Evolutionary conservation across 2,888 invertebrate genomes (phyloP).

Genomic region (Abrostola triplasia): DNA sequence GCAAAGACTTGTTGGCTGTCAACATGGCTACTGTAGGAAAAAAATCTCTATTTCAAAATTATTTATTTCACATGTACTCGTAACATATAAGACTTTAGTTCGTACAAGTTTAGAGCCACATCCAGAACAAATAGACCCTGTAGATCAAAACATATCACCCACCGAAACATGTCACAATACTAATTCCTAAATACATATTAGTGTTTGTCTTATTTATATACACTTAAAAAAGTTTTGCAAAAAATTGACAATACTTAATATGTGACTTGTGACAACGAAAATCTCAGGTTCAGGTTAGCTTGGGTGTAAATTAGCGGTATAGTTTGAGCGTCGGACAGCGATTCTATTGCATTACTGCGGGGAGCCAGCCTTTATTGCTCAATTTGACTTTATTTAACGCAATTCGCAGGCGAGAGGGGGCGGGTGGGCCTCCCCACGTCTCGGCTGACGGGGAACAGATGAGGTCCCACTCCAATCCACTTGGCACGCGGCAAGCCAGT

Average conservation of each 20-base stretch:
- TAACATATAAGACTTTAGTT: too few relatives aligned
- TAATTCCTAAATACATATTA: too few relatives aligned
- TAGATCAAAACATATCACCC: too few relatives aligned
- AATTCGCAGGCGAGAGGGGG: conserved; percentile 68
- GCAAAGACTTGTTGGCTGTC: conserved; percentile 11
- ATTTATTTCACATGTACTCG: too few relatives aligned
- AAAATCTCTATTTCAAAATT: background rate
- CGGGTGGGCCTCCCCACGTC: conserved; percentile 64
- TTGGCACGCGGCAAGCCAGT: conserved; percentile 80
- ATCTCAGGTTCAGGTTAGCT: conserved; percentile 43
- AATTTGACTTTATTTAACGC: conserved; percentile 88
- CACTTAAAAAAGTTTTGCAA: too few relatives aligned
- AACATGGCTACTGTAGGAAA: background rate
- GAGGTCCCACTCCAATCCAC: conserved; percentile 87
- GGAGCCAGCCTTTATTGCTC: conserved; percentile 87
- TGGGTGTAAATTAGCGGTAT: conserved; percentile 79
- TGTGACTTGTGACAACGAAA: conserved; percentile 26
- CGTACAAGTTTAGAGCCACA: too few relatives aligned
- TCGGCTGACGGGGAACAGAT: conserved; percentile 84
- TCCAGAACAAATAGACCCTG: too few relatives aligned
- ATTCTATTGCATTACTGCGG: conserved; percentile 84
- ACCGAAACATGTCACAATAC: too few relatives aligned
- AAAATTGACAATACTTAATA: background rate
- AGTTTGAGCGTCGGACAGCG: conserved; percentile 72
- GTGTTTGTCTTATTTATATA: too few relatives aligned